Evolutionary conservation across 2,113 vertebrate genomes (phyloP).

Genomic region (Elephas maximus): DNA sequence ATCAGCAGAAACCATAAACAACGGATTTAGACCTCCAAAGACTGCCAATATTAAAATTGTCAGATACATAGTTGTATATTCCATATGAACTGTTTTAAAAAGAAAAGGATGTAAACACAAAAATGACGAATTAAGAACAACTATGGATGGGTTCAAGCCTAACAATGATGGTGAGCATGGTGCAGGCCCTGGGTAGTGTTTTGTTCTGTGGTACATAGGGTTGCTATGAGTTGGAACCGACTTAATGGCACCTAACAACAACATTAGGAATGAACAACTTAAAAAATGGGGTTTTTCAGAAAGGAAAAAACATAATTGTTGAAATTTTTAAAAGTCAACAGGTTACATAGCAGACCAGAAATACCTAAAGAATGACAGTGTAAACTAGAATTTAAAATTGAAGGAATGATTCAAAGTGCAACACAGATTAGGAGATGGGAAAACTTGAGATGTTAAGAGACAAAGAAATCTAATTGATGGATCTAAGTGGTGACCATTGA

Average conservation of each 20-base stretch:
- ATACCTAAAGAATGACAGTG: background rate
- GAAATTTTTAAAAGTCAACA: background rate
- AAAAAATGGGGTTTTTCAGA: conserved; percentile 25
- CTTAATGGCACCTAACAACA: too few relatives aligned
- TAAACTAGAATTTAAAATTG: background rate
- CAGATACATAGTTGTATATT: background rate
- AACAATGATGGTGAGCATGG: too few relatives aligned
- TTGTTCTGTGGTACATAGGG: too few relatives aligned
- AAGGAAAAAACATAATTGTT: background rate
- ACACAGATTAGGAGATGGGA: background rate
- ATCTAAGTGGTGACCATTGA: background rate
- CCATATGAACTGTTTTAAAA: background rate
- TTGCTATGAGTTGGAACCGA: too few relatives aligned
- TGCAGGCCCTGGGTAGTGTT: too few relatives aligned
- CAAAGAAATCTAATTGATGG: background rate
- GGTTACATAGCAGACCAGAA: background rate
- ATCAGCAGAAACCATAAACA: background rate
- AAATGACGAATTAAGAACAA: background rate
- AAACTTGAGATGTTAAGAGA: background rate
- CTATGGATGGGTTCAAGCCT: background rate
- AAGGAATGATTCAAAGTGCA: conserved; percentile 35
- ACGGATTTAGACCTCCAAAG: background rate
- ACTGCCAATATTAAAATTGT: background rate
- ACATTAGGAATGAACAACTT: background rate
- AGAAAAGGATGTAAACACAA: conserved; percentile 30